Evolutionary conservation across 2,113 vertebrate genomes (phyloP), one percentile per base, ranked within the genome.

Genomic region (Poecilia latipinna): DNA sequence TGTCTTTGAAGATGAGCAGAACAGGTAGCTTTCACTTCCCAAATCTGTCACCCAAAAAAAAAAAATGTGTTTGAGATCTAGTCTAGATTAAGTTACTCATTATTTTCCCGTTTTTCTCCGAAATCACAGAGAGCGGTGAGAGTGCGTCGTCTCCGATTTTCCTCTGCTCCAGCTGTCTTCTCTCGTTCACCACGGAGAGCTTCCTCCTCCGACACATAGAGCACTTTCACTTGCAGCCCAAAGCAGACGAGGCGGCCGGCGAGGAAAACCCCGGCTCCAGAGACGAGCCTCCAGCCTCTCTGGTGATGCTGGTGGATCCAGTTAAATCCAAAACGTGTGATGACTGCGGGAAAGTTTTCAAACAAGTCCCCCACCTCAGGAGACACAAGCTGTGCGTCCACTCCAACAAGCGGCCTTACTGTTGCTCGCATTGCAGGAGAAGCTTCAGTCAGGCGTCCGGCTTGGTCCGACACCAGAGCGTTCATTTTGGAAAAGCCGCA

Each of bases 121-220:
- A 3, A n/a, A 22, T 62, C 71, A 1, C 57, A 94, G 92, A 89
- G 73, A 84, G 26, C 17, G 74, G 63, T 7, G 0, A 57, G 1
- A 24, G 83, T 3, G 71, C 35, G 0, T 15, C 79, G 0, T 74
- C 82, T 31, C 78, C 91, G 68, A 32, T 92, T 73, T 93, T 90
- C 68, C 63, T 68, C 28, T 95, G 94, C 67, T 54, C 87, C 31
- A 73, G 83, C 61, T 95, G 94, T 69, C 85, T 81, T 64, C 90
- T 94, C 48, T 82, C 94, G 57, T 95, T 94, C 75, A 93, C 94
- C 1, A 89, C 93, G 0, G 89, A 93, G 86, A 72, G 81, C 67
- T 94, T 93, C 76, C 86, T 94, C 51, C 91, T 91, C 60, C 76
- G 87, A 19, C 94, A 95, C 12, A 69, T 82, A 1, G 82, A 92